Evolutionary conservation across 2,888 invertebrate genomes (phyloP).

Genomic region (Caenorhabditis sp.): DNA sequence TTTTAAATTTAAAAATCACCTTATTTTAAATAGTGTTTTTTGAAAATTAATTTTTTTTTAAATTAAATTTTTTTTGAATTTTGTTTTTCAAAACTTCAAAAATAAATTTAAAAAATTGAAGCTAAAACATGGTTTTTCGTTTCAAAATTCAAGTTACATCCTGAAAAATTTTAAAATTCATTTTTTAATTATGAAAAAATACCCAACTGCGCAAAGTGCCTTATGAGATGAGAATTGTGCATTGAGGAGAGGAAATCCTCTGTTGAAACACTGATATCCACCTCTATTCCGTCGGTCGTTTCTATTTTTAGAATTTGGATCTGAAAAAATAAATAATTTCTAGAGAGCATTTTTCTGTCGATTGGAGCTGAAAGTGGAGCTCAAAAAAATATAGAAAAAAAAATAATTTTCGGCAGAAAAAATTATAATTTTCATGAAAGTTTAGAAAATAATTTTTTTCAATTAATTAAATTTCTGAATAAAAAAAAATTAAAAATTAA

Average conservation of each 20-base stretch:
- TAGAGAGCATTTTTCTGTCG: no score
- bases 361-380: no score
- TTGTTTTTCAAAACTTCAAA: no score
- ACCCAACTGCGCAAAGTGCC: slow-evolving; percentile 56
- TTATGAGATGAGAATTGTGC: slow-evolving; percentile 69
- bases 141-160: no score
- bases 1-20: no score
- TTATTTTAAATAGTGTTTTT: no score
- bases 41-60: background rate
- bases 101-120: background rate
- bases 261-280: slow-evolving; percentile 65
- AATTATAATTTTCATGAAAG: no score
- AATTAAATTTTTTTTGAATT: no score
- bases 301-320: slow-evolving; percentile 66
- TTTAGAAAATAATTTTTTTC: background rate
- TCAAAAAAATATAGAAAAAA: no score
- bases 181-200: background rate
- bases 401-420: no score
- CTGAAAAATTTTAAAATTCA: background rate
- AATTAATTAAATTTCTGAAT: background rate
- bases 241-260: slow-evolving; percentile 66
- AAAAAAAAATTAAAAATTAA: background rate
- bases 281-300: slow-evolving; percentile 60
- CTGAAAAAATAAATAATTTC: no score
- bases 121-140: no score